Evolutionary conservation across 2,113 vertebrate species (phyloP), one percentile per base, ranked within the genome.

Genomic region (Saguinus imperator): DNA sequence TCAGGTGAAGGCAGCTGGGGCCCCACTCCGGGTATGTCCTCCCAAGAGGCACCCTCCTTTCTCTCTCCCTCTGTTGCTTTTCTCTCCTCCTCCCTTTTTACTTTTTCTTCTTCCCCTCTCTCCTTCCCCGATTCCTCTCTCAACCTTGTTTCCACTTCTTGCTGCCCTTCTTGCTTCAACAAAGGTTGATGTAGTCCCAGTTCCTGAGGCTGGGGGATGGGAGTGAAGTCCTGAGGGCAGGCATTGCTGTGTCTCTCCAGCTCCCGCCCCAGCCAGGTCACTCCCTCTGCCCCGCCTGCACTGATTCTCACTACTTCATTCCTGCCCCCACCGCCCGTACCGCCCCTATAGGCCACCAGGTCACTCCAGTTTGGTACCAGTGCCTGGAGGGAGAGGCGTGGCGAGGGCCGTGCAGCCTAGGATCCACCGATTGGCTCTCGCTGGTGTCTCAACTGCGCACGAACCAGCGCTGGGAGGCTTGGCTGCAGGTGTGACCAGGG

Each of bases 391-490:
- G 6, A 0, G 6, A 80, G 86, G 70, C 2, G 1, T 21, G 0
- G 40, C 6, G 64, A n/a, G 3, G 57, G 5, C 1, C 0, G 13
- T 0, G 43, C 68, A 21, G 37, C 10, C 1, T 0, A 2, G 50
- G 25, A 10, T 0, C 12, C 1, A 5, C 45, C 3, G 27, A 64
- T 27, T 29, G 27, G 61, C 61, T 32, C 43, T 52, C 16, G 37
- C 55, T 21, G 4, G 14, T 7, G 10, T 6, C 85, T 93, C 57
- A n/a, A 79, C 97, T 79, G 96, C 76, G 58, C 89, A n/a, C 11
- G 96, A 94, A 92, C 98, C 94, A 90, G 95, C 0, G 23, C 64
- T 1, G 50, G 94, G 94, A 96, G 86, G 87, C 97, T 95, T 85
- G 0, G 3, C 87, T 40, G 14, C n/a, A 32, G 94, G 57, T 57